phyloP scores from a whole-genome alignment of 1,140 invertebrate genomes.

The Drosophila arawakana region DNA sequence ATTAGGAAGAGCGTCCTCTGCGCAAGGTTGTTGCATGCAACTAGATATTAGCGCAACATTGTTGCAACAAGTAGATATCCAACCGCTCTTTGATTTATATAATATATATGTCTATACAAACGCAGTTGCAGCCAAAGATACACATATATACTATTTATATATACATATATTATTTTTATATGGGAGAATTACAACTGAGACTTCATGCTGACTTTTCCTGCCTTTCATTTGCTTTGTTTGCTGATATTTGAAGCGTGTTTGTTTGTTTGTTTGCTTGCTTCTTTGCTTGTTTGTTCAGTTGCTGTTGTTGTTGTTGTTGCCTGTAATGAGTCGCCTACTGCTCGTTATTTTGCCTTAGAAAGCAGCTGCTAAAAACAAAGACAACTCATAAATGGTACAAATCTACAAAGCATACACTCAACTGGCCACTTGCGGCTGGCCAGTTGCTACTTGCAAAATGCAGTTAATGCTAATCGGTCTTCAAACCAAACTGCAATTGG shows the following conservation, averaged over 20 bases:
- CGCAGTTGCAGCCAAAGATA: too few relatives aligned
- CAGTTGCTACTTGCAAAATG: neutral
- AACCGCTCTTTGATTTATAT: neutral
- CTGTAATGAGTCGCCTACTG: conserved; percentile 34
- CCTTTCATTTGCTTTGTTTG: conserved; percentile 58
- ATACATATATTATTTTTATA: neutral
- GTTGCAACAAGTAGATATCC: conserved; percentile 49
- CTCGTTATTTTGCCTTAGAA: conserved; percentile 46
- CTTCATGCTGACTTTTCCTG: conserved; percentile 18
- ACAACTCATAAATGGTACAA: conserved; percentile 27
- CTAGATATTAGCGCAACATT: conserved; percentile 77
- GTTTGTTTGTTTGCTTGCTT: conserved; percentile 4
- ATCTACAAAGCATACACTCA: conserved; percentile 3
- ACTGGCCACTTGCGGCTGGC: neutral
- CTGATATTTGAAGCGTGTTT: conserved; percentile 40
- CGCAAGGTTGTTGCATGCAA: conserved; percentile 76
- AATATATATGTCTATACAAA: too few relatives aligned
- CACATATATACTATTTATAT: too few relatives aligned
- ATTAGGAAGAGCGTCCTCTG: conserved; percentile 8
- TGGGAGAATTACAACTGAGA: conserved; percentile 6
- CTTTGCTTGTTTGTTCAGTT: conserved; percentile 5
- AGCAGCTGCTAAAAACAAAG: conserved; percentile 31
- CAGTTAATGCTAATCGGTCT: neutral
- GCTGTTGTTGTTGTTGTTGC: conserved; percentile 23
- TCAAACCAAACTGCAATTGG: neutral